Conservation (phyloP, 2,113 vertebrate genomes). For the Candoia aspera region DNA sequence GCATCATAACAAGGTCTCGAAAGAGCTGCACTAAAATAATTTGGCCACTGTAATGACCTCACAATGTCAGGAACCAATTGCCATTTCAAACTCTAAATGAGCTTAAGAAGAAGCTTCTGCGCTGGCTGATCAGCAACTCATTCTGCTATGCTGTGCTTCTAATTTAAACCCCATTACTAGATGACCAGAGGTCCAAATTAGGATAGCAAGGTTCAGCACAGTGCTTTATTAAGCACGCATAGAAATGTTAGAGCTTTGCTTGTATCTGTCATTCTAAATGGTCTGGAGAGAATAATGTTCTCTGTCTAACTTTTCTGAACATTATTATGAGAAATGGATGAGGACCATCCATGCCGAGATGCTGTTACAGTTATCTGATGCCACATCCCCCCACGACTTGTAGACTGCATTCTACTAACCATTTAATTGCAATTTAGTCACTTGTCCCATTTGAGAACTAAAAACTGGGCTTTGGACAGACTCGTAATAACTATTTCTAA, state of each 20-base stretch:
- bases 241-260: constrained; percentile 18
- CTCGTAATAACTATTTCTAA: neutral
- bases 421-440: neutral
- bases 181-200: constrained; percentile 41
- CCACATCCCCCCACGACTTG: neutral
- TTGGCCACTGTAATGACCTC: constrained; percentile 71
- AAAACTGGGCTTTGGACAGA: neutral
- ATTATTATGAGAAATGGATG: constrained; percentile 44
- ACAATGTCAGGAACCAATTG: constrained; percentile 73
- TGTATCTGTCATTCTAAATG: constrained; percentile 33
- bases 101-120: constrained; percentile 68
- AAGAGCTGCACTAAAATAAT: constrained; percentile 68
- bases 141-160: constrained; percentile 49
- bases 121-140: constrained; percentile 72
- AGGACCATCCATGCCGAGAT: constrained; percentile 38
- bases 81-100: constrained; percentile 70
- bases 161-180: constrained; percentile 52
- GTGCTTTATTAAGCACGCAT: constrained; percentile 39
- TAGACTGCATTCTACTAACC: neutral
- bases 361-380: constrained; percentile 26
- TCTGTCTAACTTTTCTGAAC: constrained; percentile 25
- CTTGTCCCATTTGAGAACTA: neutral
- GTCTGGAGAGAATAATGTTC: constrained; percentile 37
- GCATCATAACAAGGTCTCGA: constrained; percentile 63
- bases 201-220: constrained; percentile 6